phyloP scores from a whole-genome alignment of 2,797 vertebrate genomes.

The Geotrypetes seraphini region DNA sequence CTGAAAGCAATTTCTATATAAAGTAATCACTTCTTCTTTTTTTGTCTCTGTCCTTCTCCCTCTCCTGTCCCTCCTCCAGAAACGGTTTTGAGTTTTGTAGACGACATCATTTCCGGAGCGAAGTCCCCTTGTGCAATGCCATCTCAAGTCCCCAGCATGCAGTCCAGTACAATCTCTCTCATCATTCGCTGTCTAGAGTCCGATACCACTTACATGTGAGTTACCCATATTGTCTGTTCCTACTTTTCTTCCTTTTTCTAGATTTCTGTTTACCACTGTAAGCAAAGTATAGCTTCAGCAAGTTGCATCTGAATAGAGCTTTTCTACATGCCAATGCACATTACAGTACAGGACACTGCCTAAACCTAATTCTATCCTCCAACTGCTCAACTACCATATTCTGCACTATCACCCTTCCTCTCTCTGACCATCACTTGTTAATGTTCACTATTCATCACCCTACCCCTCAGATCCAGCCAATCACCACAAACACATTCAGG shows the following conservation, averaged over 20 bases:
- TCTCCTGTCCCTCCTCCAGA: slow-evolving; percentile 50
- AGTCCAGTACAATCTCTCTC: slow-evolving; percentile 81
- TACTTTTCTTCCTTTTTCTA: too few relatives aligned
- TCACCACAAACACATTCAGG: too few relatives aligned
- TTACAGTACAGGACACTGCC: too few relatives aligned
- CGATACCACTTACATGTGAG: slow-evolving; percentile 92
- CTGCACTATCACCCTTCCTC: too few relatives aligned
- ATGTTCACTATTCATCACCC: too few relatives aligned
- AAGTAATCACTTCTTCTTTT: neutral
- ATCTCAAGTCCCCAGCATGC: slow-evolving; percentile 80
- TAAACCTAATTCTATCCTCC: too few relatives aligned
- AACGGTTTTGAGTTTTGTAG: slow-evolving; percentile 88
- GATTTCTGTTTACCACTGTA: neutral
- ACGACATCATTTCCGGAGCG: slow-evolving; percentile 90
- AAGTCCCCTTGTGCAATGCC: slow-evolving; percentile 96
- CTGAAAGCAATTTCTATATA: too few relatives aligned
- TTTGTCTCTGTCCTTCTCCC: neutral
- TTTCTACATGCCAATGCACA: too few relatives aligned
- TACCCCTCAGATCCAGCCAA: too few relatives aligned
- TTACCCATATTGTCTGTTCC: neutral
- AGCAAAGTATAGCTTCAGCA: neutral
- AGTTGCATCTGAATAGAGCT: too few relatives aligned
- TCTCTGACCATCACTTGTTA: too few relatives aligned
- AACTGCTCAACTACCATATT: too few relatives aligned
- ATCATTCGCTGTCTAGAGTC: slow-evolving; percentile 89